Evolutionary conservation across 2,797 vertebrate species (phyloP).

Genomic region (Pachyuromys duprasi): DNA sequence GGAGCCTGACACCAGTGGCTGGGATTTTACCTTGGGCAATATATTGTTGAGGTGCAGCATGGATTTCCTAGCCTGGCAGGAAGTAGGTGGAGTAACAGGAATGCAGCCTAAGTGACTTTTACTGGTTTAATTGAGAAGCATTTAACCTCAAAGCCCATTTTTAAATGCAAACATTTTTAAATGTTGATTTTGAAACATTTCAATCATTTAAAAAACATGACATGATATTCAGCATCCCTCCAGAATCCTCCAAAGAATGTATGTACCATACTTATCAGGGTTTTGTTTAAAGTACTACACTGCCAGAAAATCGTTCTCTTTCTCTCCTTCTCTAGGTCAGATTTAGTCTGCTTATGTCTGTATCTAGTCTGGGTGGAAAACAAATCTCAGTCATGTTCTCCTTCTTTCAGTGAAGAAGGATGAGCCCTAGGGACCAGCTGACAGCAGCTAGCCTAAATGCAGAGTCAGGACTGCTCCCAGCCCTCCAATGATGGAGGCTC

Average conservation of each 20-base stretch:
- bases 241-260: neutral
- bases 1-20: neutral
- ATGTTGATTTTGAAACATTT: conserved; percentile 1
- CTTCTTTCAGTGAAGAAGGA: neutral
- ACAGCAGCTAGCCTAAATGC: neutral
- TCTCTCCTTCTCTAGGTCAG: fast-evolving
- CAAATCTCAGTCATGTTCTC: neutral
- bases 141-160: neutral
- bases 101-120: neutral
- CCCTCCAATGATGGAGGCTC: neutral
- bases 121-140: neutral
- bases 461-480: neutral
- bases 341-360: conserved; percentile 1
- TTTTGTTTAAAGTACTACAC: conserved; percentile 23
- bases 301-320: neutral
- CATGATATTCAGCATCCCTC: conserved; percentile 5
- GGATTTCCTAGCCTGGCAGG: neutral
- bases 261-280: neutral
- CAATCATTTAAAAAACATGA: neutral
- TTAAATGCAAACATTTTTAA: conserved; percentile 8
- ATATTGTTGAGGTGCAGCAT: neutral
- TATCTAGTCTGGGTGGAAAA: neutral
- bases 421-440: neutral
- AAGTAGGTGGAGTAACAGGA: neutral
- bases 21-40: neutral